These are phyloP conservation scores for Sebastes minor DNA, from an alignment of 2,797 vertebrate genomes.

Conservation along the genomic window DNA sequence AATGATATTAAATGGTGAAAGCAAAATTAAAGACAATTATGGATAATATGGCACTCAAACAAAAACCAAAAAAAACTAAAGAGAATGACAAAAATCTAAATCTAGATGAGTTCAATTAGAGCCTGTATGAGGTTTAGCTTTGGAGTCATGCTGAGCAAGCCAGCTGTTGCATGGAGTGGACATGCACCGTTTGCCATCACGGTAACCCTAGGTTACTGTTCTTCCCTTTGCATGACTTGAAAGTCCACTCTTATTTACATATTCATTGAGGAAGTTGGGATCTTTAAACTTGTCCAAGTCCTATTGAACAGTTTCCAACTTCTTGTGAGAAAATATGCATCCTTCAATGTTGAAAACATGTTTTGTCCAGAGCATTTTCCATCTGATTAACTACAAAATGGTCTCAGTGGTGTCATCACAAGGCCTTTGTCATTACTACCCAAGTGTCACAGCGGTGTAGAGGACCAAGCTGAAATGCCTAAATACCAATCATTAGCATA, in stretches of 20 bases:
- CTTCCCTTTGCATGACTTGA: neutral
- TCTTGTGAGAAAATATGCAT: neutral
- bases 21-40: conserved; percentile 77
- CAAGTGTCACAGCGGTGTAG: conserved; percentile 30
- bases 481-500: conserved; percentile 21
- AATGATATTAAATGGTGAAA: conserved; percentile 74
- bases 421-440: conserved; percentile 18
- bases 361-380: neutral
- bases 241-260: neutral
- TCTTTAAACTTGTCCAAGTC: neutral
- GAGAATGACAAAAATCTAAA: conserved; percentile 13
- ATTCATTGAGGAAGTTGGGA: neutral
- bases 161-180: conserved; percentile 48
- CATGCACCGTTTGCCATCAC: neutral
- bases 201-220: neutral
- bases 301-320: neutral
- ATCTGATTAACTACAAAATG: neutral
- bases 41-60: conserved; percentile 60
- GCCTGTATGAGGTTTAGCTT: conserved; percentile 1
- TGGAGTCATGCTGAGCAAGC: conserved; percentile 7
- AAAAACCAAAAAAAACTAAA: conserved; percentile 8
- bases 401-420: conserved; percentile 18
- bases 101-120: conserved; percentile 8
- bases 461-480: conserved; percentile 23
- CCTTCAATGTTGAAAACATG: neutral